Base-by-base conservation (phyloP, 2,113 vertebrate species). In the Clupea harengus region DNA sequence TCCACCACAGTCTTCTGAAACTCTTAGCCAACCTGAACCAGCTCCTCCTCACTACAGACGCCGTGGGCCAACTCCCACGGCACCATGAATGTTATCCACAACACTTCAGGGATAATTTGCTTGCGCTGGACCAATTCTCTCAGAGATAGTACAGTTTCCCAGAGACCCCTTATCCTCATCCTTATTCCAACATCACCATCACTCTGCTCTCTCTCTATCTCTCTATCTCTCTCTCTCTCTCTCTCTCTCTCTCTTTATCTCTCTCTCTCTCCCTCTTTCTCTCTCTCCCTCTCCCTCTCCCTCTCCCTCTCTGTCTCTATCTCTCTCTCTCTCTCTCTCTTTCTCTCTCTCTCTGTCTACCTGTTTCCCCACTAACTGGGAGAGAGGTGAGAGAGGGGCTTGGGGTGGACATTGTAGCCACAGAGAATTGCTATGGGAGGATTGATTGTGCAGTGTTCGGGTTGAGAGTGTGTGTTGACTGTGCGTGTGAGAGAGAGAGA, bases 401-500 rank as follows among this genome's bases (percentile, higher is more conserved):
- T 39, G 72, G 28, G 32, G 10, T 39, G 28, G 28, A 78, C 25
- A 13, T 32, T 39, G 72, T 32, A 39, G 72, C 3, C 32, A 32
- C 7, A 78, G 28, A 39, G 72, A 11, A 78, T 32, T 39, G 13
- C 39, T 39, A 39, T 39, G 39, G 39, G 39, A 39, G 15, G 72
- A 78, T 39, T 78, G n/a, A 80, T 72, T 49, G 9, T 47, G 44
- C 44, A 13, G 13, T 47, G 83, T n/a, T 17, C 11, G 25, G 22
- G 25, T 17, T 22, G 22, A 78, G 67, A 17, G 32, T 78, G 64
- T 80, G 64, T 84, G 47, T 50, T 57, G 46, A 83, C 20, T 64
- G 60, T 25, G 60, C 5, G 85, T 82, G 75, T 39, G 87, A 17
- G 54, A 86, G 50, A 39, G 75, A 25, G 87, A 17, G 52, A 67